Evolutionary conservation across 2,888 invertebrate genomes (phyloP).

Genomic region (Stenichneumon culpator): DNA sequence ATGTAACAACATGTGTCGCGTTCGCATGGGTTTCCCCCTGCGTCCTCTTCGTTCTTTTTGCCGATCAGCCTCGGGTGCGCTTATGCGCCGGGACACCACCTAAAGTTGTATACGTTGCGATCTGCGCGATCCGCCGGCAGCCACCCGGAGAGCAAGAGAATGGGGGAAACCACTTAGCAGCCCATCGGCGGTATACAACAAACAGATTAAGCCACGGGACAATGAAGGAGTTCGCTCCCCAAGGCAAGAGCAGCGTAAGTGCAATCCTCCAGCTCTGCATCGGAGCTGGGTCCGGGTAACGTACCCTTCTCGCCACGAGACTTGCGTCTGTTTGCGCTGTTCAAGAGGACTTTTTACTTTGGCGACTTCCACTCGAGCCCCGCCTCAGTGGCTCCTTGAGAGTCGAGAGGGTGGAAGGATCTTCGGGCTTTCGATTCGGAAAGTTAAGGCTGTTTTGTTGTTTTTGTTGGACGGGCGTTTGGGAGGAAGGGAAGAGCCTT

Average conservation of each 20-base stretch:
- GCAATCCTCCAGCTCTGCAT: constrained; percentile 20
- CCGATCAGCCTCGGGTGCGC: constrained; percentile 20
- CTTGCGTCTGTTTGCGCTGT: constrained; percentile 20
- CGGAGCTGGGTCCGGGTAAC: constrained; percentile 52
- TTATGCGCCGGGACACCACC: not conserved
- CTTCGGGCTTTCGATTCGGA: not conserved
- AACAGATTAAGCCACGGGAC: constrained; percentile 83
- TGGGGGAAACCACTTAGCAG: constrained; percentile 83
- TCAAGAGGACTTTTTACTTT: not conserved
- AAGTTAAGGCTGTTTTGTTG: not conserved
- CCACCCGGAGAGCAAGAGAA: constrained; percentile 74
- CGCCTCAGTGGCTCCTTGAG: not conserved
- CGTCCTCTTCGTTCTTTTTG: constrained; percentile 62
- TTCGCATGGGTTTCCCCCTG: constrained; percentile 78
- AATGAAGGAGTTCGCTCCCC: constrained; percentile 75
- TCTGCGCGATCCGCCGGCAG: constrained; percentile 15
- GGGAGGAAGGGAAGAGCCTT: not conserved
- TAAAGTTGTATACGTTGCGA: not conserved
- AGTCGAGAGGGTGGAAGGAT: constrained; percentile 8
- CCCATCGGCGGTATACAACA: constrained; percentile 82
- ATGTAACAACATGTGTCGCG: constrained; percentile 84
- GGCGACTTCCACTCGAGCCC: not conserved
- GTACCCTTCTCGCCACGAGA: constrained; percentile 6
- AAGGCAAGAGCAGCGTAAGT: constrained; percentile 39
- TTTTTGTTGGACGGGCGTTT: not conserved